phyloP scores from a whole-genome alignment of 2,797 vertebrate species.

The Dendrocincla tyrannina region DNA sequence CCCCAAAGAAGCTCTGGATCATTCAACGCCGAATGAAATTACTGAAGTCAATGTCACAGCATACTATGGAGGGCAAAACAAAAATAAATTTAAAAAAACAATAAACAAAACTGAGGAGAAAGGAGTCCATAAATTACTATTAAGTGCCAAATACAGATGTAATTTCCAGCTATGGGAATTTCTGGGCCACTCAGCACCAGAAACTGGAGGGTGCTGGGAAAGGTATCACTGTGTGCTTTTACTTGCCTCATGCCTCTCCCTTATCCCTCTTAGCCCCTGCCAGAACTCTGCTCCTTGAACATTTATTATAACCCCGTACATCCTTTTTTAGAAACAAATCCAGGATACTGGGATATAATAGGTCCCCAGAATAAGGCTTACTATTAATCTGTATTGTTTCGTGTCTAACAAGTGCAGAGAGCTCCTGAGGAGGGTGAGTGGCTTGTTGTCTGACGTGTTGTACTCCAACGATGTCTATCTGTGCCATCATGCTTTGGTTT shows the following conservation, averaged over 20 bases:
- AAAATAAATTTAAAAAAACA: not conserved
- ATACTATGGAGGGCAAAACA: not conserved
- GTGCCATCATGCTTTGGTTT: not conserved
- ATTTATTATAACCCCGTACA: not conserved
- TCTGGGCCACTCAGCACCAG: not conserved
- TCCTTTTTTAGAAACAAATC: not conserved
- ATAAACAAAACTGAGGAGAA: not conserved
- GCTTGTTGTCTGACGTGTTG: not conserved
- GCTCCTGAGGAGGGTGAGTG: not conserved
- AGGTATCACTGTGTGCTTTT: not conserved
- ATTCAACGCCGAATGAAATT: not conserved
- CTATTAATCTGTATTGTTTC: not conserved
- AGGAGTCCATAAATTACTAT: not conserved
- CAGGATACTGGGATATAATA: not conserved
- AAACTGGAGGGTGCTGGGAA: not conserved
- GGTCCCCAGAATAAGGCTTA: not conserved
- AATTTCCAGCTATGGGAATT: not conserved
- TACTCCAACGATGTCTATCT: not conserved
- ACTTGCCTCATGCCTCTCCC: not conserved
- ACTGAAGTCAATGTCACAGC: not conserved
- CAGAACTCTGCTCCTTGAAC: not conserved
- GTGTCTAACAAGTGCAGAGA: not conserved
- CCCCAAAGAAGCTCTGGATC: not conserved
- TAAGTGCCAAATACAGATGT: not conserved
- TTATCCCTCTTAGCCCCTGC: not conserved